Evolutionary conservation across 2,888 invertebrate species (phyloP).

Genomic region (Nyleta sp.): DNA sequence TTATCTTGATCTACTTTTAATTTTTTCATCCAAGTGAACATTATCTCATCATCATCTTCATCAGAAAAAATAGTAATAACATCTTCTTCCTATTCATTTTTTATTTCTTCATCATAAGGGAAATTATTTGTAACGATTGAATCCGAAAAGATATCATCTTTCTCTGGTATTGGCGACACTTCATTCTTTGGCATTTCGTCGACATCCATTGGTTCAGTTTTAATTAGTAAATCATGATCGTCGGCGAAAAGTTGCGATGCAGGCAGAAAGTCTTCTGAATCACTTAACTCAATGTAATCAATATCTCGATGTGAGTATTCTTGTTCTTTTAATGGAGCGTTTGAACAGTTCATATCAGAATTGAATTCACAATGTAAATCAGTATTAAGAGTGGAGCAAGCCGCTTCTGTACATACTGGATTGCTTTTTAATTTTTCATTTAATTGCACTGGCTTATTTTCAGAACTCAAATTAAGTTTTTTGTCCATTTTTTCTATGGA

Average conservation of each 20-base stretch:
- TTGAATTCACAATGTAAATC: too few species aligned
- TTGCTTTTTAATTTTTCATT: too few species aligned
- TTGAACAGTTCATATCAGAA: background rate
- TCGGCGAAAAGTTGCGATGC: background rate
- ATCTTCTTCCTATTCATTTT: background rate
- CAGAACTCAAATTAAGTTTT: too few species aligned
- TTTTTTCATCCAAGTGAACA: too few species aligned
- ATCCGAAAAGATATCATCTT: background rate
- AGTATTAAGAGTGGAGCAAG: too few species aligned
- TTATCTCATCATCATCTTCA: background rate
- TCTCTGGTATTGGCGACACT: too few species aligned
- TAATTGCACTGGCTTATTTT: too few species aligned
- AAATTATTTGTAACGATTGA: background rate
- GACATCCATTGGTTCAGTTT: background rate
- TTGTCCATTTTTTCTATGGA: too few species aligned
- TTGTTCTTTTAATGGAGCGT: background rate
- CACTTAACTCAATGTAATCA: conserved; percentile 1
- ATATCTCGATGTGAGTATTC: background rate
- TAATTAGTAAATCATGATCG: background rate
- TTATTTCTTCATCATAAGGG: background rate
- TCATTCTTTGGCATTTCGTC: background rate
- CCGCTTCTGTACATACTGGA: too few species aligned
- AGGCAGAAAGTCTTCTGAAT: background rate
- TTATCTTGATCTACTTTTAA: background rate
- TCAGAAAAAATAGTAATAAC: background rate